Base-by-base conservation (phyloP, 2,797 vertebrate species). In the Alfaro cultratus region DNA sequence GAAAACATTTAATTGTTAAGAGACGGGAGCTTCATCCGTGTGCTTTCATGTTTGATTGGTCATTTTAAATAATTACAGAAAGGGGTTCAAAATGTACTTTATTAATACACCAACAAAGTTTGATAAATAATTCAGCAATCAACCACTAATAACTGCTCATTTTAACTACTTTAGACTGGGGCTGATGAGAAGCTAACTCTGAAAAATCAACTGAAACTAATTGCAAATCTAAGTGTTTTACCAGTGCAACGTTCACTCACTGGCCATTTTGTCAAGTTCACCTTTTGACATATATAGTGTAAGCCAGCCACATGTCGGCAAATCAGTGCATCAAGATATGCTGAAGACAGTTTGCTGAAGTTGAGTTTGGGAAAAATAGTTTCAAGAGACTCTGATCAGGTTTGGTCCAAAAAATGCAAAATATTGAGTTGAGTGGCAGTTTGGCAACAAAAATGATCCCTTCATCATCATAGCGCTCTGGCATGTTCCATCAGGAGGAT, bases 1-100 rank as follows among this genome's bases (percentile, higher is more conserved):
- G 75, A 85, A 88, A 87, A 89, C 83, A 83, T 90, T 88, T 86
- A 85, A 93, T 91, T 92, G 83, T 86, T 85, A 78, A 77, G 76
- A 90, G 46, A 74, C 78, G 84, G 77, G 84, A 77, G 72, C 83
- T 81, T 79, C 13, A 29, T 73, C 73, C 6, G 4, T 53, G 71
- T 74, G 78, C 21, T 72, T 77, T 82, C 67, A 46, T 47, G 51
- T 78, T 78, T 83, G 92, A 86, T 45, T 78, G 84, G 86, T 89
- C 78, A 84, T 76, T 71, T 78, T 83, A 83, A 74, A 88, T 77
- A 79, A 88, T 87, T 86, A 80, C 57, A 45, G 68, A 90, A 77
- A 70, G 62, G 62, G 77, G 51, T 71, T 70, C 60, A 86, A 88
- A 90, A 34, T 78, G 70, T 39, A 73, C 74, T 86, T 78, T 77